phyloP scores from a whole-genome alignment of 2,113 vertebrate genomes.

The Blennius ocellaris region DNA sequence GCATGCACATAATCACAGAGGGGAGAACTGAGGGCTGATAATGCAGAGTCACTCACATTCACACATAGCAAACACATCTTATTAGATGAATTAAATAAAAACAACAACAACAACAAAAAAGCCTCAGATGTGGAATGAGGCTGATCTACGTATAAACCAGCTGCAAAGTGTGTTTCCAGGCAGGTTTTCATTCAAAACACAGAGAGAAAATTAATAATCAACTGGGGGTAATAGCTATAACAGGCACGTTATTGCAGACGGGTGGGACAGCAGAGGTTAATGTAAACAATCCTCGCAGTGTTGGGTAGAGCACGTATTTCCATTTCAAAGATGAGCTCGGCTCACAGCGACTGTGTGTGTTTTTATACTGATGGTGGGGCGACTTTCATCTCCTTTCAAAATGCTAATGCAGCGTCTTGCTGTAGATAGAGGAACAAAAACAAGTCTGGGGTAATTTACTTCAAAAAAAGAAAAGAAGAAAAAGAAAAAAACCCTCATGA shows the following conservation, averaged over 20 bases:
- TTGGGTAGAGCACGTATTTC: conserved; percentile 31
- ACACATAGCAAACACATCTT: conserved; percentile 25
- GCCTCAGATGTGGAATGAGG: conserved; percentile 11
- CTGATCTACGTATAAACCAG: conserved; percentile 23
- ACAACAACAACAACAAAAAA: too few relatives aligned
- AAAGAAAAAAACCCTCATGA: too few relatives aligned
- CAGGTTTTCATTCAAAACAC: too few relatives aligned
- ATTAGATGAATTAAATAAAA: conserved; percentile 9
- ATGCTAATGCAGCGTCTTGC: conserved; percentile 37
- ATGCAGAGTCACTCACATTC: conserved; percentile 28
- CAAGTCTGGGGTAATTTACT: conserved; percentile 6
- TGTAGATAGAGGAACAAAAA: conserved; percentile 19
- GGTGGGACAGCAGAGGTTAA: conserved; percentile 17
- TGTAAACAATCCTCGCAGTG: conserved; percentile 41
- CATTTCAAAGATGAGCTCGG: conserved; percentile 50
- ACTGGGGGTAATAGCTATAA: conserved; percentile 15
- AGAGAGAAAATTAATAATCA: conserved; percentile 5
- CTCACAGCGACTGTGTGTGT: conserved; percentile 2
- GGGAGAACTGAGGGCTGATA: conserved; percentile 37
- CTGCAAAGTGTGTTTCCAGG: conserved; percentile 14
- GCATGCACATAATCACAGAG: conserved; percentile 57
- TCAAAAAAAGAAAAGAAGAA: too few relatives aligned
- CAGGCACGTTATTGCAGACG: conserved; percentile 36
- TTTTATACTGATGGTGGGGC: conserved; percentile 11
- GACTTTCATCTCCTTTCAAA: conserved; percentile 39